Evolutionary conservation across 1,140 invertebrate genomes (phyloP).

Genomic region (Drosophila sulfurigaster): DNA sequence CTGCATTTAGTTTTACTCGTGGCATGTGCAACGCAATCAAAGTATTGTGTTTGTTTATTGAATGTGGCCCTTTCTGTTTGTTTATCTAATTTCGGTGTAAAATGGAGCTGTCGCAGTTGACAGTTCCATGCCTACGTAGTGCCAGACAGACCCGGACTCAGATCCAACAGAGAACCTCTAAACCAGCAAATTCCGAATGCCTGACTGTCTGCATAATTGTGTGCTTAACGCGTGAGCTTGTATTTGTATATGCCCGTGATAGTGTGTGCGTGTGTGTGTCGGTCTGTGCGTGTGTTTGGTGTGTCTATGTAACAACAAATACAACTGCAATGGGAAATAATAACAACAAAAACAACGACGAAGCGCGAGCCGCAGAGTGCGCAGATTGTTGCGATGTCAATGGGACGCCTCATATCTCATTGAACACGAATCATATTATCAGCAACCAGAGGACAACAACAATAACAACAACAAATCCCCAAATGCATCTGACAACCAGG

Average conservation of each 20-base stretch:
- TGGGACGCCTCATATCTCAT: constrained; percentile 53
- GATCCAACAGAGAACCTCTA: background rate
- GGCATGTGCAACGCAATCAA: constrained; percentile 70
- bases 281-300: constrained; percentile 22
- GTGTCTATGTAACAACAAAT: constrained; percentile 60
- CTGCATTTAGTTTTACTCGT: background rate
- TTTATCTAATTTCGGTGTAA: constrained; percentile 83
- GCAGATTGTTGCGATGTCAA: constrained; percentile 56
- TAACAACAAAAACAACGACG: constrained; percentile 49
- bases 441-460: constrained; percentile 44
- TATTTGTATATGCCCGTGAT: constrained; percentile 26
- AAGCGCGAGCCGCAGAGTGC: constrained; percentile 39
- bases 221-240: constrained; percentile 76
- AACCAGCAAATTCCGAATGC: constrained; percentile 70
- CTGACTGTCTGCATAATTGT: constrained; percentile 83
- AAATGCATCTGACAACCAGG: constrained; percentile 46
- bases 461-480: constrained; percentile 40
- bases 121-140: constrained; percentile 18
- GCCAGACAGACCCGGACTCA: constrained; percentile 7
- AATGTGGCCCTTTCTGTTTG: constrained; percentile 68
- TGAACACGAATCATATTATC: constrained; percentile 79
- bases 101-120: constrained; percentile 70
- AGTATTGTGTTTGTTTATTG: constrained; percentile 82
- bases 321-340: constrained; percentile 61
- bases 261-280: constrained; percentile 1